Conservation (phyloP, 2,797 vertebrate genomes). For the Pteronotus mesoamericanus region DNA sequence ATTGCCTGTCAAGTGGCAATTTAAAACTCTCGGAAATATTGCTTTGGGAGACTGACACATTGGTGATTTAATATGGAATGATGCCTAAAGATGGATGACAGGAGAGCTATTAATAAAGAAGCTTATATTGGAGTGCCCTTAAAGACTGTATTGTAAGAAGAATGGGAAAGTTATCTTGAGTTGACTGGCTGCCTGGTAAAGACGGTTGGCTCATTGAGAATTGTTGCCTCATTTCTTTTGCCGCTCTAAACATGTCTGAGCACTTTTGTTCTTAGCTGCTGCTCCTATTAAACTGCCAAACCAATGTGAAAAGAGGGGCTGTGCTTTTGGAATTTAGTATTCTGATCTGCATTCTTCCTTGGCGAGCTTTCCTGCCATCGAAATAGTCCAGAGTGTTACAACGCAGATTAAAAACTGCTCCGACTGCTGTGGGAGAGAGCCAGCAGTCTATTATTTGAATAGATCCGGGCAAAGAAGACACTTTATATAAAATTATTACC, state of each 20-base stretch:
- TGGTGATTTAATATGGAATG: slow-evolving; percentile 35
- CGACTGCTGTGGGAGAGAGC: background rate
- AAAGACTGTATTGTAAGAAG: background rate
- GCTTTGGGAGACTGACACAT: slow-evolving; percentile 13
- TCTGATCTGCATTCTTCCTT: background rate
- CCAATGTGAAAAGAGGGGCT: background rate
- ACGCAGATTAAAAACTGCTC: background rate
- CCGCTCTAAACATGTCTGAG: background rate
- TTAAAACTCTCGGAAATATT: slow-evolving; percentile 25
- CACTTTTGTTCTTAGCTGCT: background rate
- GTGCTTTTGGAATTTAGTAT: background rate
- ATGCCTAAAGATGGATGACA: slow-evolving; percentile 19
- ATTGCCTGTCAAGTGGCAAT: slow-evolving; percentile 38
- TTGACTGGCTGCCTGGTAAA: background rate
- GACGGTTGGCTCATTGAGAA: background rate
- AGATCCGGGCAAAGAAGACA: background rate
- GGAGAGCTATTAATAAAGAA: slow-evolving; percentile 42
- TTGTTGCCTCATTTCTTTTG: background rate
- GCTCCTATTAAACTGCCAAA: background rate
- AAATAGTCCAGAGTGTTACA: background rate
- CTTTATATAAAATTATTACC: background rate
- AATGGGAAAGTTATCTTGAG: slow-evolving; percentile 12
- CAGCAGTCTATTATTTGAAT: background rate
- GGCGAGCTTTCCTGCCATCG: background rate
- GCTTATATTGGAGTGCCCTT: background rate